Conservation (phyloP, 2,113 vertebrate genomes). For the Hassar affinis region DNA sequence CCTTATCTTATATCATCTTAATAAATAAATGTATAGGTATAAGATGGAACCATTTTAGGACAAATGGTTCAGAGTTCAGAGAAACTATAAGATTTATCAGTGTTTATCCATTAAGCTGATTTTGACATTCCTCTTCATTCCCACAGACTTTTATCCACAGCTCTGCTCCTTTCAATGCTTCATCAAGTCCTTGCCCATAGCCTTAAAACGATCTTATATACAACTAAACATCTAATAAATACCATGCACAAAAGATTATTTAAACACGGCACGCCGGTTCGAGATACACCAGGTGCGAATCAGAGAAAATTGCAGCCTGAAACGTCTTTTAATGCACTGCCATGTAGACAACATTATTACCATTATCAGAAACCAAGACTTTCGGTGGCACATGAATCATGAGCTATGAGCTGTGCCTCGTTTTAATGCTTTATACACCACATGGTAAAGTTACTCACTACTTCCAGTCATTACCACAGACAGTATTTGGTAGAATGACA, state of each 20-base stretch:
- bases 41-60: background rate
- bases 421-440: background rate
- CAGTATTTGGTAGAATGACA: constrained; percentile 9
- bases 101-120: background rate
- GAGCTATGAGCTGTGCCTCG: background rate
- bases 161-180: background rate
- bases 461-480: background rate
- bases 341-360: background rate
- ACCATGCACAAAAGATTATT: background rate
- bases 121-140: background rate
- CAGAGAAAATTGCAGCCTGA: background rate
- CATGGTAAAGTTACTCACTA: background rate
- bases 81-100: background rate
- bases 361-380: background rate
- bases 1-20: background rate
- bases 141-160: background rate
- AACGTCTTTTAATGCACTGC: background rate
- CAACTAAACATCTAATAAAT: background rate
- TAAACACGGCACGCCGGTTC: background rate
- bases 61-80: background rate
- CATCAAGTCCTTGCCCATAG: background rate
- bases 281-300: background rate
- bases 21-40: background rate
- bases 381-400: background rate
- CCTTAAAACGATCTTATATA: background rate